These are phyloP conservation scores for Phyto melanocephala DNA, from an alignment of 2,888 invertebrate genomes.

Conservation along the genomic window DNA sequence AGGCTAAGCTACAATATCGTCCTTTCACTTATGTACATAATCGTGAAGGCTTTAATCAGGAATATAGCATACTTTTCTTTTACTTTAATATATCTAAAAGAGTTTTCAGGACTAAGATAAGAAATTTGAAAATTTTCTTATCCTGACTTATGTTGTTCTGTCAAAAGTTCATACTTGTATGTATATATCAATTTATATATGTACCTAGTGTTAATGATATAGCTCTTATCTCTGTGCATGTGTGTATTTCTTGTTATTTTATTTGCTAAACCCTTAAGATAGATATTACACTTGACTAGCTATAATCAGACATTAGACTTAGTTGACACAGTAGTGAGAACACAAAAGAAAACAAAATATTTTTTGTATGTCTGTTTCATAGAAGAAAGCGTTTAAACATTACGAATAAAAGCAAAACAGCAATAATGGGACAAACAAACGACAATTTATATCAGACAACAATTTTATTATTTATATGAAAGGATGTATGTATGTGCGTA, in stretches of 20 bases:
- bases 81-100: no score
- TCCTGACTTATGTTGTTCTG: no score
- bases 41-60: no score
- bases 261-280: conserved; percentile 7
- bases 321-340: neutral
- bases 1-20: no score
- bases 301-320: conserved; percentile 23
- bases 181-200: neutral
- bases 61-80: no score
- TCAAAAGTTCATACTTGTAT: no score
- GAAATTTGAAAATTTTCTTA: no score
- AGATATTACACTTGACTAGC: conserved; percentile 22
- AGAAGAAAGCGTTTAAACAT: neutral
- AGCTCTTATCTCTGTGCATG: no score
- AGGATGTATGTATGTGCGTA: no score
- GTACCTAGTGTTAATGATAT: neutral
- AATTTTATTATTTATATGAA: neutral
- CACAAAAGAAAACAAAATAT: neutral
- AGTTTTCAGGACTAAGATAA: no score
- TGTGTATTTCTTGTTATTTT: neutral
- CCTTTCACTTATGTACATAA: no score
- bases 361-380: conserved; percentile 14
- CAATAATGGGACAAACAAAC: neutral
- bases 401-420: neutral
- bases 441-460: conserved; percentile 25